Conservation (phyloP, 2,797 vertebrate species). For the Masticophis lateralis region DNA sequence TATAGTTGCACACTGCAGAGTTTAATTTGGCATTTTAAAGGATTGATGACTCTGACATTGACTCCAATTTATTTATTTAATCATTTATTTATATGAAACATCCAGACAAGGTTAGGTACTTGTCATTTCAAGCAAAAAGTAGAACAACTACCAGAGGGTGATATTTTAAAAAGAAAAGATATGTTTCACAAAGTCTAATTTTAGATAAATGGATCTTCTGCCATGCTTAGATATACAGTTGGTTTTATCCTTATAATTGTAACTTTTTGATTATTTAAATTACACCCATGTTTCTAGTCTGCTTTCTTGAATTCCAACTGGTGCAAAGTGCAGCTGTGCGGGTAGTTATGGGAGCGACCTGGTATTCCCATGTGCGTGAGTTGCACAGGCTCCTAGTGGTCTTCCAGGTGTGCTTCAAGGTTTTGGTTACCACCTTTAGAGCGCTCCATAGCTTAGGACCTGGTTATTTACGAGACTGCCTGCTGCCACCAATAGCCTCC, state of each 20-base stretch:
- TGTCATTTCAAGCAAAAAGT: slow-evolving; percentile 35
- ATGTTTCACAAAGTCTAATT: not conserved
- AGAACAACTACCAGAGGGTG: slow-evolving; percentile 14
- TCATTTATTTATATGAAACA: slow-evolving; percentile 8
- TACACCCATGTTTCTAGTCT: not conserved
- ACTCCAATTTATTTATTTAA: slow-evolving; percentile 29
- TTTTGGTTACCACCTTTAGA: no score
- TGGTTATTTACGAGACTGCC: no score
- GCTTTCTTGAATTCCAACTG: not conserved
- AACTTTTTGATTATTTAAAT: not conserved
- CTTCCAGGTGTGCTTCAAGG: no score
- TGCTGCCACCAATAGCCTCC: no score
- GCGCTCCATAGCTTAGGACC: no score
- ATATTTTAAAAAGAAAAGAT: slow-evolving; percentile 25
- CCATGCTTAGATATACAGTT: not conserved
- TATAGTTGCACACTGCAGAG: slow-evolving; percentile 29
- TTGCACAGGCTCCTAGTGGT: no score
- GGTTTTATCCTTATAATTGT: not conserved
- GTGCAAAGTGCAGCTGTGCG: no score
- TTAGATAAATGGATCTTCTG: not conserved
- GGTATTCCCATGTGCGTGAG: no score
- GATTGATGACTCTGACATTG: slow-evolving; percentile 22
- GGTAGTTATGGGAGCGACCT: no score
- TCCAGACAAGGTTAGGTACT: slow-evolving; percentile 14
- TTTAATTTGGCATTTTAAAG: slow-evolving; percentile 9